A percentile compares a stretch with the other conserved stretches of the same genome.
Evolutionary conservation across 2,888 invertebrate genomes (phyloP).

Genomic region (Elysia crispata): DNA sequence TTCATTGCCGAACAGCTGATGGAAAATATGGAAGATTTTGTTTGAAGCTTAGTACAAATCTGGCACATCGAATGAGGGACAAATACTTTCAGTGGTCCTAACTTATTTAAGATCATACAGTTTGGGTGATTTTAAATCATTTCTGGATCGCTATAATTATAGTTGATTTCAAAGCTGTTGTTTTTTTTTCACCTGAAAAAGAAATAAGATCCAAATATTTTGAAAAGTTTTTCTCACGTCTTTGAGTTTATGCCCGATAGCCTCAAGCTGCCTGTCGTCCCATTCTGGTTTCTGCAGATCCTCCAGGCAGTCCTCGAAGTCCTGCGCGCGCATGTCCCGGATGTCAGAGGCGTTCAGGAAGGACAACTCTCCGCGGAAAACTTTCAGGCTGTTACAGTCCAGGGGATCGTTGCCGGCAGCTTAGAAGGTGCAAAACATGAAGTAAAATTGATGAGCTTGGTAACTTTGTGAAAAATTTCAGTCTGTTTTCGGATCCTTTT

Average conservation of each 20-base stretch:
- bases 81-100: not conserved
- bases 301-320: conserved; percentile 26
- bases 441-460: too few species aligned
- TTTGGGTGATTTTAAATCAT: too few species aligned
- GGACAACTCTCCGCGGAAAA: not conserved
- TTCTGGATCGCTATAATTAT: too few species aligned
- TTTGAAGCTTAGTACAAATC: too few species aligned
- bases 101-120: too few species aligned
- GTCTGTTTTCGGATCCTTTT: too few species aligned
- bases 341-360: conserved; percentile 16
- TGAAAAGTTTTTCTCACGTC: not conserved
- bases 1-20: conserved; percentile 15
- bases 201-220: not conserved
- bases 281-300: not conserved
- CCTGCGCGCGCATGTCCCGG: not conserved
- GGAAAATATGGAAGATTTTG: not conserved
- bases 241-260: conserved; percentile 16
- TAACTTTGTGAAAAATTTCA: too few species aligned
- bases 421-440: too few species aligned
- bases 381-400: not conserved
- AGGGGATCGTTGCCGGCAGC: not conserved
- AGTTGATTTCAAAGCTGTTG: too few species aligned
- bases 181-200: not conserved
- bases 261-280: not conserved
- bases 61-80: not conserved